Conservation (phyloP, 2,888 invertebrate species). For the Vannuccia rotundouncinata region DNA sequence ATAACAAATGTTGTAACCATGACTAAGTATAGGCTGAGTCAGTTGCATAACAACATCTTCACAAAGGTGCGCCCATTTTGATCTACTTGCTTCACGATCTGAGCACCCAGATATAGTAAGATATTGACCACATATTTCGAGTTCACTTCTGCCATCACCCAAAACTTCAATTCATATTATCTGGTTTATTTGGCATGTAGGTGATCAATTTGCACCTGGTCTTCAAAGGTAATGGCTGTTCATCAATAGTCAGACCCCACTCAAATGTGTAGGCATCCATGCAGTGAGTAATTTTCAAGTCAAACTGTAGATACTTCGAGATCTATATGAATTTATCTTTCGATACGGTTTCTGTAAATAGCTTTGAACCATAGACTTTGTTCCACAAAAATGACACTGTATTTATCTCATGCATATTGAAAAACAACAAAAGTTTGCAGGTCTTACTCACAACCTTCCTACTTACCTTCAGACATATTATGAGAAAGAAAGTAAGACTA, state of each 20-base stretch:
- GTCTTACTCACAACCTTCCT: no score
- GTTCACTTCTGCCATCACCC: conserved; percentile 8
- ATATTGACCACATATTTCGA: conserved; percentile 13
- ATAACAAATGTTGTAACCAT: neutral
- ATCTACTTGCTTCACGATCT: neutral
- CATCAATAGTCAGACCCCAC: neutral
- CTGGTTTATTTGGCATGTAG: neutral
- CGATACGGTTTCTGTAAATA: neutral
- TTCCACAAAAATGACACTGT: conserved; percentile 11
- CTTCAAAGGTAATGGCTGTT: neutral
- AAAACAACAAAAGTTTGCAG: no score
- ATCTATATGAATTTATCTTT: conserved; percentile 1
- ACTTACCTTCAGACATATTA: no score
- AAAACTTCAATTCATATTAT: neutral
- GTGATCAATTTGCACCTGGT: conserved; percentile 10
- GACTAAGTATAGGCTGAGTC: neutral
- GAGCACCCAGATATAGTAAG: neutral
- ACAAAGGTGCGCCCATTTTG: neutral
- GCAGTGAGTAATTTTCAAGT: neutral
- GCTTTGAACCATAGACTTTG: neutral
- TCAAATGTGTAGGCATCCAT: neutral
- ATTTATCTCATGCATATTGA: no score
- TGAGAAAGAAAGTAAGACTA: no score
- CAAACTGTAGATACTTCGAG: conserved; percentile 9
- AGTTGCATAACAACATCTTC: neutral